phyloP scores from a whole-genome alignment of 2,888 invertebrate species.

The Helicoverpa assulta region DNA sequence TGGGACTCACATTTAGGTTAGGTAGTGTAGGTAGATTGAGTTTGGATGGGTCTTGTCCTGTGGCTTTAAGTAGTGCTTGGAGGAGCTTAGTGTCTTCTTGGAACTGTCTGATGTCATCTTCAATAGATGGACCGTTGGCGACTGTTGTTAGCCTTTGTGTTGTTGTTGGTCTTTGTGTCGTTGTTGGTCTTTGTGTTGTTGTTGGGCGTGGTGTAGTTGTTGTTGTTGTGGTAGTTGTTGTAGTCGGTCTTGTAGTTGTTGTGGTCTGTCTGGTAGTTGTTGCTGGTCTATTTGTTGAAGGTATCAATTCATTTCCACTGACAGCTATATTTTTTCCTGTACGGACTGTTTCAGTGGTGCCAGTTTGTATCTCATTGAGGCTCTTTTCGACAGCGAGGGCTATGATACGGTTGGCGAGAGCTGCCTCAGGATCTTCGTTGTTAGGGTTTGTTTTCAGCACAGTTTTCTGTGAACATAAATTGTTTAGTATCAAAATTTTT shows the following conservation, averaged over 20 bases:
- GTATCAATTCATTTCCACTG: constrained; percentile 71
- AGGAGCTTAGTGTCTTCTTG: constrained; percentile 87
- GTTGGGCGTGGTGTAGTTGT: constrained; percentile 73
- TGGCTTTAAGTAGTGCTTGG: constrained; percentile 85
- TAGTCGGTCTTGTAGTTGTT: constrained; percentile 68
- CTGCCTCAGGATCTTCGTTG: constrained; percentile 84
- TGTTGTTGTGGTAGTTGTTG: constrained; percentile 66
- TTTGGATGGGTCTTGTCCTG: constrained; percentile 86
- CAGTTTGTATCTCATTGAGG: constrained; percentile 83
- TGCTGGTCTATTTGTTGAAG: constrained; percentile 65
- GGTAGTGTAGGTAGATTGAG: constrained; percentile 84
- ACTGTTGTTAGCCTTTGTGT: constrained; percentile 76
- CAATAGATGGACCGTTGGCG: constrained; percentile 75
- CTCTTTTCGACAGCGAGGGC: constrained; percentile 89
- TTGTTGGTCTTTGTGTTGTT: constrained; percentile 64
- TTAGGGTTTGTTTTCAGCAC: constrained; percentile 81
- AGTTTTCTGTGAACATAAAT: constrained; percentile 79
- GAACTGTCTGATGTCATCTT: constrained; percentile 87
- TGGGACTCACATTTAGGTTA: constrained; percentile 79
- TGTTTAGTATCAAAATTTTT: neutral
- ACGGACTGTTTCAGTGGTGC: constrained; percentile 71
- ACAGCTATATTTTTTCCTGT: constrained; percentile 76
- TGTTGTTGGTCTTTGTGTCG: constrained; percentile 72
- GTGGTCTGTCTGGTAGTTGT: constrained; percentile 70
- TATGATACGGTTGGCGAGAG: constrained; percentile 89